phyloP scores from a whole-genome alignment of 2,113 vertebrate genomes.

The Erinaceus europaeus region DNA sequence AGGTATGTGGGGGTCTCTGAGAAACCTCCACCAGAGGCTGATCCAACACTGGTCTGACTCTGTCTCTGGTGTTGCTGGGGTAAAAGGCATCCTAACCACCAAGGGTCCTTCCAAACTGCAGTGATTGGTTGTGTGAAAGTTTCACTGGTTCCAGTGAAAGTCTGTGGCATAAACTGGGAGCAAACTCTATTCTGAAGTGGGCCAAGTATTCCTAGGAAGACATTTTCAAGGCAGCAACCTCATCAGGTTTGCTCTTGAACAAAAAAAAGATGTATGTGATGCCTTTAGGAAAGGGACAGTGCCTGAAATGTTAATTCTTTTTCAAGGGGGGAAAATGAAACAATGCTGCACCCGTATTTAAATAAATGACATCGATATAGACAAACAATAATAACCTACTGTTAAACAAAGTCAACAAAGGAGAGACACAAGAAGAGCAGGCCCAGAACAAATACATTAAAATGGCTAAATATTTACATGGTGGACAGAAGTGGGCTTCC shows the following conservation, averaged over 20 bases:
- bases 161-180: conserved; percentile 14
- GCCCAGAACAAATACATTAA: conserved; percentile 53
- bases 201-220: conserved; percentile 17
- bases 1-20: background rate
- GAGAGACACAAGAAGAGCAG: conserved; percentile 44
- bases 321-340: background rate
- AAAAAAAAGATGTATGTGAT: conserved; percentile 20
- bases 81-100: background rate
- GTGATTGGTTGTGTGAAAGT: background rate
- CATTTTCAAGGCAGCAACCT: background rate
- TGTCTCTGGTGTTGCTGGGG: background rate
- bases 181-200: conserved; percentile 27
- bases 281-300: conserved; percentile 20
- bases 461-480: conserved; percentile 52
- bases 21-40: background rate
- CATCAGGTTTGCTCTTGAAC: conserved; percentile 31
- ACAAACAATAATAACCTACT: conserved; percentile 50
- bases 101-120: background rate
- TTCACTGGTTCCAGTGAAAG: background rate
- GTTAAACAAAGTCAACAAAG: conserved; percentile 56
- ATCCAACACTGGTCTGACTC: background rate
- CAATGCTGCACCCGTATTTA: conserved; percentile 29
- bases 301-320: conserved; percentile 4
- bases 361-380: conserved; percentile 45
- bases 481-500: background rate